Conservation (phyloP, 2,888 invertebrate species). For the Mythimna ferrago region DNA sequence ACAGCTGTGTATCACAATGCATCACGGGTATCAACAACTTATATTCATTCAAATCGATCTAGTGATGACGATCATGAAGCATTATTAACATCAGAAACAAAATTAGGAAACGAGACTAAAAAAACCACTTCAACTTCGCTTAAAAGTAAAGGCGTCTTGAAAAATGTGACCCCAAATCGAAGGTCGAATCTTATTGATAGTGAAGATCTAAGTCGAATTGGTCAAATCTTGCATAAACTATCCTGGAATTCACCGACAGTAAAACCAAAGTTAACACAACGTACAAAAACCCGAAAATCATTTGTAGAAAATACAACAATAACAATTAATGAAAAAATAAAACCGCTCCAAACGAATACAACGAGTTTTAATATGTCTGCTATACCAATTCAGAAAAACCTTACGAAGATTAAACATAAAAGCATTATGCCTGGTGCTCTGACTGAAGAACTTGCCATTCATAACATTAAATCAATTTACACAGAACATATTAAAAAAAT, state of each 20-base stretch:
- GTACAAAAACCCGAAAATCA: neutral
- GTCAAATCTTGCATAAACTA: constrained; percentile 4
- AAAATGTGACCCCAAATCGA: constrained; percentile 16
- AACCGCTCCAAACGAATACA: neutral
- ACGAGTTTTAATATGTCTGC: neutral
- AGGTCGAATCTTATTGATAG: constrained; percentile 17
- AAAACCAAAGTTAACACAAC: neutral
- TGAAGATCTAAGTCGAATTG: neutral
- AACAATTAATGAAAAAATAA: neutral
- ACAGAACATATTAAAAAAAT: constrained; percentile 19
- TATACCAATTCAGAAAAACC: neutral
- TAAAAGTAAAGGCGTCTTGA: neutral
- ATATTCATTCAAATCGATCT: neutral
- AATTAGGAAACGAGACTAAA: neutral
- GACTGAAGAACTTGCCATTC: constrained; percentile 10
- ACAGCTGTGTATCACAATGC: constrained; percentile 14
- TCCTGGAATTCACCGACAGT: neutral
- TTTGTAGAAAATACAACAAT: neutral
- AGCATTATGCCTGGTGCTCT: constrained; percentile 32
- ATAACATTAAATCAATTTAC: constrained; percentile 26
- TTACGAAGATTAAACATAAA: constrained; percentile 32
- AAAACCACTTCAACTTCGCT: neutral
- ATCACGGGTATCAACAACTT: neutral
- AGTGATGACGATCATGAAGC: neutral
- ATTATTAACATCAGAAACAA: neutral